These are phyloP conservation scores for Colletes gigas DNA, from an alignment of 1,140 invertebrate species.

Conservation along the genomic window DNA sequence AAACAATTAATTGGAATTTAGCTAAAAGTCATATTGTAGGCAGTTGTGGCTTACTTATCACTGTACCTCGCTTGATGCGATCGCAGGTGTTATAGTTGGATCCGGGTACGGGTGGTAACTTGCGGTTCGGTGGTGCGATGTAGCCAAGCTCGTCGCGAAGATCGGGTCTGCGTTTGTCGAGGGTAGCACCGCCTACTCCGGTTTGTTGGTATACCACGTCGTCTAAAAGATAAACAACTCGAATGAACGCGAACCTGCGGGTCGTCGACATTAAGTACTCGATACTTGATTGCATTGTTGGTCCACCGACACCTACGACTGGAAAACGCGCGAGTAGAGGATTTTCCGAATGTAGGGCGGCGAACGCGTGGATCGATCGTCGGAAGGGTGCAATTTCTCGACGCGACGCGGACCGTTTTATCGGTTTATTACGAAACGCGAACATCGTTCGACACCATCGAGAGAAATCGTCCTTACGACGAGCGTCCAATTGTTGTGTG, in stretches of 20 bases:
- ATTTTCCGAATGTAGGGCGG: slow-evolving; percentile 51
- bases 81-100: slow-evolving; percentile 96
- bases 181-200: slow-evolving; percentile 87
- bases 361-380: slow-evolving; percentile 51
- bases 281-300: slow-evolving; percentile 36
- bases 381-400: slow-evolving; percentile 16
- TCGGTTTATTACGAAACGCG: too few species aligned
- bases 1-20: slow-evolving; percentile 69
- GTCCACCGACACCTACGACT: slow-evolving; percentile 50
- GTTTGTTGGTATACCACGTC: slow-evolving; percentile 94
- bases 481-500: slow-evolving; percentile 21
- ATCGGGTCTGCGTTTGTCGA: slow-evolving; percentile 92
- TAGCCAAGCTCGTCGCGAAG: slow-evolving; percentile 94
- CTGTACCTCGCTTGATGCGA: slow-evolving; percentile 94
- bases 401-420: neutral
- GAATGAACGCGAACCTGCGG: neutral
- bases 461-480: slow-evolving; percentile 21
- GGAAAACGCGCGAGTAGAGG: slow-evolving; percentile 10
- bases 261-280: neutral
- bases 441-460: too few species aligned
- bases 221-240: slow-evolving; percentile 82
- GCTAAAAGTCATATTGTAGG: slow-evolving; percentile 74
- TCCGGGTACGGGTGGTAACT: slow-evolving; percentile 93
- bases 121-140: slow-evolving; percentile 94
- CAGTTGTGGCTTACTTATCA: slow-evolving; percentile 89